phyloP scores from a whole-genome alignment of 1,140 invertebrate species.

The Drosophila ananassae region DNA sequence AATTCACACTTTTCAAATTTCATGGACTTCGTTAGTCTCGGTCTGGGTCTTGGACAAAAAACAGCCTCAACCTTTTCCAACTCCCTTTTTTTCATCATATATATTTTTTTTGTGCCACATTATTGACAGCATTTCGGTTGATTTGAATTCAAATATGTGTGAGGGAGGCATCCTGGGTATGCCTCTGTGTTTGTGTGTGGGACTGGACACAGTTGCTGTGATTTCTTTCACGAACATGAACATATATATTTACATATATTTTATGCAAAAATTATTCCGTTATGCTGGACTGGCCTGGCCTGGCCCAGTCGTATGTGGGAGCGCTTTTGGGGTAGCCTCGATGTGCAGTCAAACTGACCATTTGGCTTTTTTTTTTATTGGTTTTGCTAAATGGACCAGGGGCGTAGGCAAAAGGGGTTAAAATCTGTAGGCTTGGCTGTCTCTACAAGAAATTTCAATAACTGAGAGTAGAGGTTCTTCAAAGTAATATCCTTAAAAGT shows the following conservation, averaged over 20 bases:
- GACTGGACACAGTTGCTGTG: slow-evolving; percentile 75
- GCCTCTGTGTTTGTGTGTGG: slow-evolving; percentile 15
- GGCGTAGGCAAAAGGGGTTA: slow-evolving; percentile 11
- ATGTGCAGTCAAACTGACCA: slow-evolving; percentile 78
- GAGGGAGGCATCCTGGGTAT: slow-evolving; percentile 24
- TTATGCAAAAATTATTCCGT: slow-evolving; percentile 84
- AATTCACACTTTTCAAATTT: slow-evolving; percentile 81
- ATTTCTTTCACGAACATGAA: slow-evolving; percentile 75
- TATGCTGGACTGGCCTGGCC: slow-evolving; percentile 42
- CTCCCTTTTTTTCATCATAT: slow-evolving; percentile 14
- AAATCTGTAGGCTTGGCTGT: too few relatives aligned
- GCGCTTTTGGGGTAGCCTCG: slow-evolving; percentile 42
- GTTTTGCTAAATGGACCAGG: slow-evolving; percentile 58
- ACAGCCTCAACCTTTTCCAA: slow-evolving; percentile 30
- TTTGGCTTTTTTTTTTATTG: slow-evolving; percentile 80
- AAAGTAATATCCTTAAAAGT: too few relatives aligned
- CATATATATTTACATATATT: slow-evolving; percentile 83
- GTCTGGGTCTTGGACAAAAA: slow-evolving; percentile 31
- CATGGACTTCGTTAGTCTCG: slow-evolving; percentile 78
- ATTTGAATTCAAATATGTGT: slow-evolving; percentile 73
- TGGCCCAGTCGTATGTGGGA: slow-evolving; percentile 60
- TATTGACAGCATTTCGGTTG: slow-evolving; percentile 81
- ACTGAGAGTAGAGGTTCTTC: not conserved
- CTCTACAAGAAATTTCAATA: not conserved
- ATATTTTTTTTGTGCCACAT: slow-evolving; percentile 42